A percentile compares a stretch with the other conserved stretches of the same genome.
Evolutionary conservation across 1,140 invertebrate species (phyloP).

Genomic region (Aethina tumida): DNA sequence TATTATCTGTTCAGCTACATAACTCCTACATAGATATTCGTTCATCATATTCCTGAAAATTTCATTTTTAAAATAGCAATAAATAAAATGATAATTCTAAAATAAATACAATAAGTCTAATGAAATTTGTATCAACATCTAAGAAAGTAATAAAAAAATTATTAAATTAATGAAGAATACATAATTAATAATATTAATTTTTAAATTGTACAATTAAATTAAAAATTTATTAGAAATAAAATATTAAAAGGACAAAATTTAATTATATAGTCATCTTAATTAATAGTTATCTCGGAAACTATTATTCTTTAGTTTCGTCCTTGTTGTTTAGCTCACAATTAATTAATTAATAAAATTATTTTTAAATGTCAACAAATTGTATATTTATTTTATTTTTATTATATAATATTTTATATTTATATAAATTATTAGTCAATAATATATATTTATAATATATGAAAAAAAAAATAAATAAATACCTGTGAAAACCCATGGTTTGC

Average conservation of each 20-base stretch:
- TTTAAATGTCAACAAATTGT: no score
- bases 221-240: constrained; percentile 4
- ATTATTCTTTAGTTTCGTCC: no score
- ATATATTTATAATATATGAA: no score
- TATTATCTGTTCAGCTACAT: constrained; percentile 57
- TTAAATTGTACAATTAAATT: not conserved
- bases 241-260: no score
- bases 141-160: constrained; percentile 4
- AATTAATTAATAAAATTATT: no score
- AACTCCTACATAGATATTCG: constrained; percentile 59
- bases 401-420: no score
- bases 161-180: constrained; percentile 1
- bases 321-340: no score
- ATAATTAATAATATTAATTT: constrained; percentile 2
- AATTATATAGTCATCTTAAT: no score
- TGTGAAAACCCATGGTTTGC: constrained; percentile 49
- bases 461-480: constrained; percentile 39
- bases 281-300: no score
- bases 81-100: not conserved
- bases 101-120: constrained; percentile 4
- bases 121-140: not conserved
- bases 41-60: constrained; percentile 55
- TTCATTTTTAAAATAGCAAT: constrained; percentile 5
- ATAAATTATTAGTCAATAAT: no score
- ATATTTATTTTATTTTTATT: no score